Evolutionary conservation across 2,113 vertebrate species (phyloP), one percentile per base, ranked within the genome.

Genomic region (Barbus barbus): DNA sequence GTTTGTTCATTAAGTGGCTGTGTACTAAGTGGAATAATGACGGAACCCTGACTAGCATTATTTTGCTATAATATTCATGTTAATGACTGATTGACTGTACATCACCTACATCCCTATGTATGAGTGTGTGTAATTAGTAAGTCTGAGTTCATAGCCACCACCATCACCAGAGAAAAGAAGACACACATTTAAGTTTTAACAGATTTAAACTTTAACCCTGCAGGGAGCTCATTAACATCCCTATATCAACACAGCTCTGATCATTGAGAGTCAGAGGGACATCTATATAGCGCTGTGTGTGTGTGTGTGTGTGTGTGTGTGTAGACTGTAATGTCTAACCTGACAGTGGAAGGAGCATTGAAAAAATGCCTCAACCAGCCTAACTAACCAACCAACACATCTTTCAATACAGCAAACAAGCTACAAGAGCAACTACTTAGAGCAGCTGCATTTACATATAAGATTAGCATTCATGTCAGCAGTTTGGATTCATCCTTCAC

Each of bases 201-300:
- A 24, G 75, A 24, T 77, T 20, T 77, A 56, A 77, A 77, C 75
- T 77, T 77, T 38, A 58, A 58, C 75, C 51, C 75, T 58, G 51
- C 20, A 36, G 26, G 75, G 51, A 77, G 31, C 31, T 77, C 36
- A 77, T 58, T 56, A 58, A 36, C 51, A 36, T 77, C 75, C 1
- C 11, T 36, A 56, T 58, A n/a, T 56, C 7, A 77, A 58, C 73
- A 75, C 31, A 58, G 28, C 75, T 58, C 48, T 77, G 75, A 77
- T 77, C 9, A 77, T 36, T 77, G 75, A 36, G 28, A 58, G 74
- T 36, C 48, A 74, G 24, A 28, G 41, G 63, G 13, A 48, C 41
- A 48, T 9, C 72, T 14, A 14, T 44, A 44, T 46, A 73, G n/a
- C 38, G 3, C 38, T 26, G 41, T 53, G 46, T 51, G 73, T 33